These are phyloP conservation scores for Mastigias papua DNA, from an alignment of 30 jellyfish, hydroid and myxozoan species.

Conservation along the genomic window DNA sequence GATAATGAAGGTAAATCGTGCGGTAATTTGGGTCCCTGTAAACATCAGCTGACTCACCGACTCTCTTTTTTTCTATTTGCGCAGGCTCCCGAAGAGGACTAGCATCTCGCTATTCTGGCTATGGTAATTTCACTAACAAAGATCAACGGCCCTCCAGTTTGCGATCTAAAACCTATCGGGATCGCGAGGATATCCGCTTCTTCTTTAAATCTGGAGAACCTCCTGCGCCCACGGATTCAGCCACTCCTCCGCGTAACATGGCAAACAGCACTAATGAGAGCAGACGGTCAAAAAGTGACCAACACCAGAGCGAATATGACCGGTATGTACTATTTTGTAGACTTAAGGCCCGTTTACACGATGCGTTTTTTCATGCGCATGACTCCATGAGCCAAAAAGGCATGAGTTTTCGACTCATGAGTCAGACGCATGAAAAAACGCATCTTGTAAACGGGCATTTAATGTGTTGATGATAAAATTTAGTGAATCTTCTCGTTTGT, in stretches of 20 bases:
- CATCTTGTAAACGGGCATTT: background rate
- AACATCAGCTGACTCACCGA: too few relatives aligned
- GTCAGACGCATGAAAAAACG: background rate
- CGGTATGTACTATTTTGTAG: slow-evolving; percentile 12
- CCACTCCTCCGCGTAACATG: slow-evolving; percentile 8
- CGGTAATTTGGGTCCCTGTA: too few relatives aligned
- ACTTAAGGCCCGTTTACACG: background rate
- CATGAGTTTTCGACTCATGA: too few relatives aligned
- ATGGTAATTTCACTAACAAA: slow-evolving; percentile 10
- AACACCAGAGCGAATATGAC: slow-evolving; percentile 57
- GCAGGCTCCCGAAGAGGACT: slow-evolving; percentile 62
- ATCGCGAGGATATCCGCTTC: slow-evolving; percentile 65
- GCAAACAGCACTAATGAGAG: slow-evolving; percentile 7
- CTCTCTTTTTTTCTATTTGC: background rate
- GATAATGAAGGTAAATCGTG: too few relatives aligned
- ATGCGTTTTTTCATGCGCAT: background rate
- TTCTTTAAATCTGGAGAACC: slow-evolving; percentile 40
- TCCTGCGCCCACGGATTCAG: background rate
- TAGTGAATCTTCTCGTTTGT: too few relatives aligned
- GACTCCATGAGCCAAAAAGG: too few relatives aligned
- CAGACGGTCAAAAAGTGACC: slow-evolving; percentile 3
- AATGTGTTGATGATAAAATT: too few relatives aligned
- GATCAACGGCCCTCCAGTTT: slow-evolving; percentile 59
- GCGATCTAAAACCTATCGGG: slow-evolving; percentile 56
- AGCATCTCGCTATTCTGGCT: slow-evolving; percentile 43